A percentile compares a stretch with the other conserved stretches of the same genome.
Conservation (phyloP, 2,888 invertebrate species). For the Perizoma flavofasciatum region DNA sequence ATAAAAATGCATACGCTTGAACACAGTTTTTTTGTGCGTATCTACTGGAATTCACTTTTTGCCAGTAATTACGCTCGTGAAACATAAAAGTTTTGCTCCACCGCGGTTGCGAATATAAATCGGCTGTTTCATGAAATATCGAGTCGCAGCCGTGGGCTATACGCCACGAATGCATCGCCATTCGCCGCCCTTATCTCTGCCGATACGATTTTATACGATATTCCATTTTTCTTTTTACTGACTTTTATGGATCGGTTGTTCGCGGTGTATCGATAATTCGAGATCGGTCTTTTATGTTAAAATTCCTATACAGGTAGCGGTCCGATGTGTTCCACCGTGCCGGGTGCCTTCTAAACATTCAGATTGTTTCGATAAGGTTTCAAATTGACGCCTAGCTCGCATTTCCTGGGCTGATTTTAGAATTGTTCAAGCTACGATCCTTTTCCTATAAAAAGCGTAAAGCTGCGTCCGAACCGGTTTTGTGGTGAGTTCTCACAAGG, state of each 20-base stretch:
- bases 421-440: slow-evolving; percentile 57
- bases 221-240: slow-evolving; percentile 75
- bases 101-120: slow-evolving; percentile 77
- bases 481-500: slow-evolving; percentile 64
- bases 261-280: slow-evolving; percentile 78
- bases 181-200: slow-evolving; percentile 76
- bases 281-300: slow-evolving; percentile 68
- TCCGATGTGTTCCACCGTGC: slow-evolving; percentile 35
- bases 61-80: slow-evolving; percentile 73
- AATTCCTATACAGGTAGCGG: slow-evolving; percentile 58
- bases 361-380: slow-evolving; percentile 19
- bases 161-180: slow-evolving; percentile 67
- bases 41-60: slow-evolving; percentile 60
- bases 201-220: slow-evolving; percentile 80
- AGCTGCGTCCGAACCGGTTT: slow-evolving; percentile 69
- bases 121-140: slow-evolving; percentile 81
- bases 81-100: slow-evolving; percentile 74
- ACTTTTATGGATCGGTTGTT: slow-evolving; percentile 80
- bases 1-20: slow-evolving; percentile 6
- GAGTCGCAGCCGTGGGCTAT: slow-evolving; percentile 77
- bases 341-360: slow-evolving; percentile 42
- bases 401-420: slow-evolving; percentile 49
- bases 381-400: slow-evolving; percentile 35
- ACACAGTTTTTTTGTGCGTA: slow-evolving; percentile 23
- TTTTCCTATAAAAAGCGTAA: slow-evolving; percentile 71